Evolutionary conservation across 2,797 vertebrate species (phyloP), one percentile per base, ranked within the genome.

Genomic region (Oreortyx pictus): DNA sequence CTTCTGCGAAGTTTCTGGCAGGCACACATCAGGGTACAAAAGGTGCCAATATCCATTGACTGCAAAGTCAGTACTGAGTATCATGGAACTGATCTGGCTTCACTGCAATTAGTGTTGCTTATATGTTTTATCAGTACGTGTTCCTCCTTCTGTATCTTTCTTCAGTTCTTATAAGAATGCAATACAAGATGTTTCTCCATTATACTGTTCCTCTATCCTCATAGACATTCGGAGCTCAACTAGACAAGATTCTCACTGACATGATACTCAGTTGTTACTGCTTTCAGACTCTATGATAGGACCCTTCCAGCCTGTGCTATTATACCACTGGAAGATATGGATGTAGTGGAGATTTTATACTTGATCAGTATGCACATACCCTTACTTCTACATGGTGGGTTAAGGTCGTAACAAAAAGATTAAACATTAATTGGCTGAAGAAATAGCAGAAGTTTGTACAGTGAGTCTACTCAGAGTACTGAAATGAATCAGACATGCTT

Each of bases 391-490:
- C 47, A 9, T 76, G 47, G 80, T 61, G 57, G 65, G 50, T 77
- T 90, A 82, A 90, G 50, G 73, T 9, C 25, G 16, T 76, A 76
- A 33, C 35, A 19, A 86, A 47, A 9, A 61, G 62, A 6, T 94
- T 92, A 94, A 95, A 90, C 50, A 70, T 94, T 91, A 84, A 88
- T 59, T 84, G 44, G 11, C 16, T 79, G 82, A 92, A 86, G 83
- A 82, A 88, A 68, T 7, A 59, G n/a, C 57, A 50, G 44, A 44
- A 86, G 35, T 3, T 3, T 65, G 39, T 16, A 33, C 23, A 43
- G 6, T 54, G 23, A 11, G 15, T 24, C 68, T 57, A 14, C 12
- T 88, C 17, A 44, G 33, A 19, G 7, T 65, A 52, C 14, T 2
- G 1, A 20, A 50, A 54, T 41, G 5, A 82, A 64, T 82, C 27